Base-by-base conservation (phyloP, 2,113 vertebrate genomes). In the Numida meleagris region DNA sequence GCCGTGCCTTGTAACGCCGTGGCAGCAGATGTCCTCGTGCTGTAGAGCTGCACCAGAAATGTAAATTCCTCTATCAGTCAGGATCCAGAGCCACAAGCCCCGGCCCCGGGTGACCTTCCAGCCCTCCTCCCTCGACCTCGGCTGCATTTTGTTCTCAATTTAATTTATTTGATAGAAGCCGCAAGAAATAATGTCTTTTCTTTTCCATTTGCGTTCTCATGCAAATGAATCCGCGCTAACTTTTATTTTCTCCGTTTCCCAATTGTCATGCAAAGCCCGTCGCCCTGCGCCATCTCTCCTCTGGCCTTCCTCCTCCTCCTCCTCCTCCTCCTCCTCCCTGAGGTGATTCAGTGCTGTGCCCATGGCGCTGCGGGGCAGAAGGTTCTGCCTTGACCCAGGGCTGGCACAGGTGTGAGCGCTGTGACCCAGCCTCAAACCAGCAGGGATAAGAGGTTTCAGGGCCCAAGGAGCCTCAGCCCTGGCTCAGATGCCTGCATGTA, bases 221-320 rank as follows among this genome's bases (percentile, higher is more conserved):
- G 86, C 80, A 94, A 92, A 95, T 84, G 55, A 92, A 88, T 89
- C 45, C 86, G 65, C 48, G 7, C 65, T 42, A 95, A 96, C 87
- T 95, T 93, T 88, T 94, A 18, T 73, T 95, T 94, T 86, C 95
- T 88, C 73, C 59, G 21, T 95, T 93, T 95, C 83, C 80, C 83
- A 50, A 71, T 89, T 91, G 74, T 86, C 81, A 83, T 90, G 94
- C 91, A 94, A 89, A 95, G 90, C 91, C 77, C 91, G 38, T 88
- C 77, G 72, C 77, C 51, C 83, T 65, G 70, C 81, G 34, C 83
- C 40, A 15, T 83, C 86, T 90, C 83, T 83, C 89, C 36, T 92
- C 86, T 48, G 2, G 13, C 43, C 76, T 80, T 80, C 62, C 86
- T 83, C 9, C 38, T 86, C 31, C 83, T 93, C 86, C 89, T 83